Evolutionary conservation across 2,888 invertebrate species (phyloP).

Genomic region (Norana najaformis): DNA sequence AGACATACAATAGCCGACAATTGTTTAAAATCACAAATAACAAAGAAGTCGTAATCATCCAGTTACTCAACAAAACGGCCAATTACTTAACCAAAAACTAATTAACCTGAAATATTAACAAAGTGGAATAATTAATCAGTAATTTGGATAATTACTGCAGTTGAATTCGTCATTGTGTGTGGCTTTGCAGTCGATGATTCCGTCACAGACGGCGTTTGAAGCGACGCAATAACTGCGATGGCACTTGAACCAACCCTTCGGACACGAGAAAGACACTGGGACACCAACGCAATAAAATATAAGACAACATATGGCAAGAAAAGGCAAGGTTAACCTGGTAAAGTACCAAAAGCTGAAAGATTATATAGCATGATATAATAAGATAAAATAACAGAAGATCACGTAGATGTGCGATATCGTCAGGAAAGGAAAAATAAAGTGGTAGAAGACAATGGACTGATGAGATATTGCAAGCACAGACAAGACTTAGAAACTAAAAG

Average conservation of each 20-base stretch:
- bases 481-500: too few species aligned
- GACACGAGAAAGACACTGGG: slow-evolving; percentile 58
- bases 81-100: not conserved
- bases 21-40: too few species aligned
- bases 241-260: slow-evolving; percentile 61
- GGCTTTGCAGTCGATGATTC: slow-evolving; percentile 60
- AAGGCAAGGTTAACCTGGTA: not conserved
- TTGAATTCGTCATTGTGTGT: slow-evolving; percentile 62
- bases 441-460: too few species aligned
- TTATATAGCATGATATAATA: too few species aligned
- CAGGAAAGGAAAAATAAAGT: too few species aligned
- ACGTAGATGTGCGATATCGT: too few species aligned
- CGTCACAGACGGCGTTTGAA: slow-evolving; percentile 61
- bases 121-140: not conserved
- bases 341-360: too few species aligned
- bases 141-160: slow-evolving; percentile 38
- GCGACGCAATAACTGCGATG: slow-evolving; percentile 63
- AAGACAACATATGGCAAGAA: not conserved
- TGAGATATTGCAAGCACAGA: too few species aligned
- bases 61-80: not conserved
- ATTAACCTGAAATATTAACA: too few species aligned
- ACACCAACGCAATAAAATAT: not conserved
- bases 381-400: too few species aligned
- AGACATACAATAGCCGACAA: too few species aligned
- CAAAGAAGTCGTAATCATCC: not conserved